Conservation (phyloP, 1,140 invertebrate species). For the Drosophila quadrilineata region DNA sequence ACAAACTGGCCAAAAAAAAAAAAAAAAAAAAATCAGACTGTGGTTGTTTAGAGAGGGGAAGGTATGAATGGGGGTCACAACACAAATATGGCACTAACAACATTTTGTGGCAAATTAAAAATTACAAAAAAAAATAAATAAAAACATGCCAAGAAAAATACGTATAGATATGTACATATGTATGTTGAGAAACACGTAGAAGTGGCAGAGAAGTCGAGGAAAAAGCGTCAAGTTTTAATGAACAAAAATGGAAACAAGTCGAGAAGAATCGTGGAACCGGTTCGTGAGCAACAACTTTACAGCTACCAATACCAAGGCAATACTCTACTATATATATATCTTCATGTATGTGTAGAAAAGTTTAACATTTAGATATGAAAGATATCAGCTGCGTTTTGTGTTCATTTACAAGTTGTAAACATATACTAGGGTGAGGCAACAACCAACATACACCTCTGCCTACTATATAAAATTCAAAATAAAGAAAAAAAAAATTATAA, state of each 20-base stretch:
- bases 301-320: slow-evolving; percentile 11
- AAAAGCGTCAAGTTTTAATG: slow-evolving; percentile 64
- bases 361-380: slow-evolving; percentile 72
- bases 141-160: slow-evolving; percentile 49
- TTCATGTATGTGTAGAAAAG: slow-evolving; percentile 25
- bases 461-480: slow-evolving; percentile 23
- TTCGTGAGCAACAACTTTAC: slow-evolving; percentile 59
- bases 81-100: slow-evolving; percentile 30
- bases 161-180: too few relatives aligned
- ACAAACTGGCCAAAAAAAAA: not conserved
- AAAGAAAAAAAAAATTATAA: slow-evolving; percentile 49
- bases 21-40: too few relatives aligned
- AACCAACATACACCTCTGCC: slow-evolving; percentile 17
- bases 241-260: slow-evolving; percentile 62
- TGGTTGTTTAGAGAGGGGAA: not conserved
- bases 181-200: slow-evolving; percentile 58
- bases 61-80: too few relatives aligned
- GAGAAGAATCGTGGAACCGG: slow-evolving; percentile 59
- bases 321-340: not conserved
- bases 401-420: slow-evolving; percentile 49
- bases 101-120: slow-evolving; percentile 52
- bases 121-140: slow-evolving; percentile 18
- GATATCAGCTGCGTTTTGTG: slow-evolving; percentile 61
- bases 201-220: not conserved
- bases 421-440: slow-evolving; percentile 33